These are phyloP conservation scores for Wasmannia auropunctata DNA, from an alignment of 1,140 invertebrate species.

Conservation along the genomic window DNA sequence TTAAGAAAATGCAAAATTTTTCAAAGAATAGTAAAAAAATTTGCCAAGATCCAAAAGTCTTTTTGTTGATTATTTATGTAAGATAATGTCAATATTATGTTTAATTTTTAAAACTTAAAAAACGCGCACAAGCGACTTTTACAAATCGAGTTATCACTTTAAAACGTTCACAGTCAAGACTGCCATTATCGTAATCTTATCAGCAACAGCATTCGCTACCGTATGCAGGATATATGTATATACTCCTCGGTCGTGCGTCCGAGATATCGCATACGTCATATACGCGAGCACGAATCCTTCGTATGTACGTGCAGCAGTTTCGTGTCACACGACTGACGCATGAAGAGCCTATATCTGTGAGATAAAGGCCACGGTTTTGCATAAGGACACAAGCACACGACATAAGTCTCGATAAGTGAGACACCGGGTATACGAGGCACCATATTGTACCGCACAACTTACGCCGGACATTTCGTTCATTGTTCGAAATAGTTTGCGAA, in stretches of 20 bases:
- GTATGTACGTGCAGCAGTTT: constrained; percentile 13
- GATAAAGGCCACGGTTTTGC: constrained; percentile 35
- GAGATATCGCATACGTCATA: constrained; percentile 44
- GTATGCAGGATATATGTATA: background rate
- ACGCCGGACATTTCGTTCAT: constrained; percentile 3
- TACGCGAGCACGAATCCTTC: constrained; percentile 22
- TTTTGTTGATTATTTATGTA: background rate
- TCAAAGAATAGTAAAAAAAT: background rate
- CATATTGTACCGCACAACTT: background rate
- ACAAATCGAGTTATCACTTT: constrained; percentile 38
- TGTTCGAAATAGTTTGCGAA: background rate
- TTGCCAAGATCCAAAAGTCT: background rate
- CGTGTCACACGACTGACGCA: constrained; percentile 42
- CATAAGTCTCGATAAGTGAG: background rate
- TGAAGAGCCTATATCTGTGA: constrained; percentile 35
- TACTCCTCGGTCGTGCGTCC: background rate
- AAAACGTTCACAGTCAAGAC: constrained; percentile 27
- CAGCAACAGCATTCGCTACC: constrained; percentile 26
- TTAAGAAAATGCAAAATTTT: background rate
- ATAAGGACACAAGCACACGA: constrained; percentile 18
- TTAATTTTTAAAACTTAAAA: background rate
- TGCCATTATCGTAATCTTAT: constrained; percentile 44
- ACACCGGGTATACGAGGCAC: background rate
- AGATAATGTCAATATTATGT: background rate
- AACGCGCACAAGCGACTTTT: background rate